Percentiles rank a stretch among this genome's conserved stretches.
Evolutionary conservation across 2,113 vertebrate species (phyloP).

Genomic region (Oncorhynchus tshawytscha): DNA sequence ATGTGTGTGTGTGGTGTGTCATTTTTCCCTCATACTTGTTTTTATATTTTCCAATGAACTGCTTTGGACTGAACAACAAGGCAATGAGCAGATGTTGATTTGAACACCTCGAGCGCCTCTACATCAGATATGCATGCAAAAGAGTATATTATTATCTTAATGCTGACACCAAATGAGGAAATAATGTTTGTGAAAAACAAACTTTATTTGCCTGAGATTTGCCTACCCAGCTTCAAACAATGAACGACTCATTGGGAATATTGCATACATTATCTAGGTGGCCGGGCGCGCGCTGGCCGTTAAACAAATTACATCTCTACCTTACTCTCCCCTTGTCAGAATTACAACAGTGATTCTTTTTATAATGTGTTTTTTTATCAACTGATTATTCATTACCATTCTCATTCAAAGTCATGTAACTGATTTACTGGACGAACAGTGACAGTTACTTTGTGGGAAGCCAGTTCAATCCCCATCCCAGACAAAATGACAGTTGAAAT

Average conservation of each 20-base stretch:
- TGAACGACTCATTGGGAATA: constrained; percentile 46
- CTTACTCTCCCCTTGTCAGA: constrained; percentile 40
- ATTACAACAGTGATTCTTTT: constrained; percentile 40
- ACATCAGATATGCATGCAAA: constrained; percentile 75
- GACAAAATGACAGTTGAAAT: constrained; percentile 22
- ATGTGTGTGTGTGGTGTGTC: neutral
- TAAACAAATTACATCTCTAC: constrained; percentile 73
- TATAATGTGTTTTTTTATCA: constrained; percentile 20
- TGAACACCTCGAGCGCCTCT: constrained; percentile 3
- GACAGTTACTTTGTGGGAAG: constrained; percentile 36
- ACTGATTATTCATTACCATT: constrained; percentile 8
- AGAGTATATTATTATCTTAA: constrained; percentile 59
- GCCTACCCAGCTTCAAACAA: constrained; percentile 72
- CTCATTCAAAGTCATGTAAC: constrained; percentile 12
- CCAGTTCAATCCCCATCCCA: constrained; percentile 8
- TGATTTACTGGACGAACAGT: constrained; percentile 30
- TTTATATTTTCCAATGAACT: neutral
- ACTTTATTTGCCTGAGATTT: constrained; percentile 79
- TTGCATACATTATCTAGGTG: constrained; percentile 41
- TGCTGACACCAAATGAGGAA: constrained; percentile 62
- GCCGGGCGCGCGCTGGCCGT: constrained; percentile 53
- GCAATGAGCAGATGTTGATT: constrained; percentile 30
- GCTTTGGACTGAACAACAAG: constrained; percentile 12
- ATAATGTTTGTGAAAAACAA: constrained; percentile 58
- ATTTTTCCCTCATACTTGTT: neutral